phyloP scores from a whole-genome alignment of 2,113 vertebrate species.

The Notiomystis cincta region DNA sequence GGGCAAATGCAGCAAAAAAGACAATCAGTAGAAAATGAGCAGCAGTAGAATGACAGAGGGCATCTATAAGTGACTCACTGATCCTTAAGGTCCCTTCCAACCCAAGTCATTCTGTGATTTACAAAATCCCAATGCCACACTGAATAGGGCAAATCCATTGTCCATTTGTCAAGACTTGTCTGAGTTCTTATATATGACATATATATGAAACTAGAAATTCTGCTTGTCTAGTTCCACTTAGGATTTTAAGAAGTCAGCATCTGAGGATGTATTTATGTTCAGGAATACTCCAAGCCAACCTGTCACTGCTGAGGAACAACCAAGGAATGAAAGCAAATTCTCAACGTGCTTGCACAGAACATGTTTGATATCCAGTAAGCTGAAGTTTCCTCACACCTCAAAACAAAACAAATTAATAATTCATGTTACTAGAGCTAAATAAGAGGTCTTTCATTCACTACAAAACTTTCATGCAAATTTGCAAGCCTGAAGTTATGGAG shows the following conservation, averaged over 20 bases:
- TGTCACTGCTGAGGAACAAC: background rate
- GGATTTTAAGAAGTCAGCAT: background rate
- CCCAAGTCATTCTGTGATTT: background rate
- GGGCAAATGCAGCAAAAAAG: background rate
- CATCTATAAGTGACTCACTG: background rate
- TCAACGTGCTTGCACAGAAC: background rate
- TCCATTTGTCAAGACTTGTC: background rate
- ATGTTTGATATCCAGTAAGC: background rate
- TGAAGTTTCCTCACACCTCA: background rate
- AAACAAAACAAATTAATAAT: conserved; percentile 26
- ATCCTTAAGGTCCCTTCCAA: background rate
- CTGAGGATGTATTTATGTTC: background rate
- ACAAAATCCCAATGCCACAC: background rate
- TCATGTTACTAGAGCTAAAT: background rate
- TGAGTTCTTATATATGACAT: background rate
- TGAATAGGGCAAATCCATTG: background rate
- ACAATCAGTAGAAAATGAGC: background rate
- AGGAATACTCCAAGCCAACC: background rate
- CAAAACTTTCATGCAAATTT: background rate
- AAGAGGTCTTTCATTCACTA: background rate
- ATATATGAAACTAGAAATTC: background rate
- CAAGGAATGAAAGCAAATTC: background rate
- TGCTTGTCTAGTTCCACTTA: background rate
- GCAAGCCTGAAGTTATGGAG: background rate
- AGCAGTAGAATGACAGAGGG: background rate